These are phyloP conservation scores for Lutraria lutraria DNA, from an alignment of 2,888 invertebrate genomes.

Conservation along the genomic window DNA sequence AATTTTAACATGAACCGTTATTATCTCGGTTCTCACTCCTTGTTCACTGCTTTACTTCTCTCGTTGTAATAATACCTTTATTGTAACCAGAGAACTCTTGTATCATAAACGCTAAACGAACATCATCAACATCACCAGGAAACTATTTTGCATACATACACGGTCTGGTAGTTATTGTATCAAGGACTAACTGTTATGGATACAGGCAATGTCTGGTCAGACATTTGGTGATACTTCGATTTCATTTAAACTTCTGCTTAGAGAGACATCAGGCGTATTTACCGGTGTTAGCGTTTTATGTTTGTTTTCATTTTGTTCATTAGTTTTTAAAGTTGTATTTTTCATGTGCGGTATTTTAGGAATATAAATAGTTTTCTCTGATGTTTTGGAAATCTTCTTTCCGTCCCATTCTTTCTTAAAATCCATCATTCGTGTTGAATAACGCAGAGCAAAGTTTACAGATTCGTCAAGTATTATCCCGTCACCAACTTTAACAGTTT, in stretches of 20 bases:
- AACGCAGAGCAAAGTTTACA: constrained; percentile 44
- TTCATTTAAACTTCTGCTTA: neutral
- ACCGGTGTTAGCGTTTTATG: neutral
- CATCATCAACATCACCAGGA: no score
- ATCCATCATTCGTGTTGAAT: constrained; percentile 34
- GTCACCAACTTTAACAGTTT: constrained; percentile 31
- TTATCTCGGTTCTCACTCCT: no score
- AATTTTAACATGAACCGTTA: no score
- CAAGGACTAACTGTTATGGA: neutral
- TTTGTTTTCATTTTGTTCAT: neutral
- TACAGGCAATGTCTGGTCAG: neutral
- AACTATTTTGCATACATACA: no score
- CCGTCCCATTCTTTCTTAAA: constrained; percentile 26
- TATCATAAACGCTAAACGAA: no score
- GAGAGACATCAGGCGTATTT: neutral
- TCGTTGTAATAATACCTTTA: no score
- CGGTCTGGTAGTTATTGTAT: no score
- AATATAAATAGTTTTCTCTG: constrained; percentile 23
- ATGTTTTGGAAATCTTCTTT: neutral
- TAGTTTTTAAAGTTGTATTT: neutral
- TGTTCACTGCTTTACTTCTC: no score
- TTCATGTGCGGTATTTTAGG: neutral
- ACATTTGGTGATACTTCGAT: neutral
- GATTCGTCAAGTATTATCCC: constrained; percentile 45
- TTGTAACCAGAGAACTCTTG: no score